phyloP scores from a whole-genome alignment of 2,888 invertebrate genomes.

The Acronicta alni region DNA sequence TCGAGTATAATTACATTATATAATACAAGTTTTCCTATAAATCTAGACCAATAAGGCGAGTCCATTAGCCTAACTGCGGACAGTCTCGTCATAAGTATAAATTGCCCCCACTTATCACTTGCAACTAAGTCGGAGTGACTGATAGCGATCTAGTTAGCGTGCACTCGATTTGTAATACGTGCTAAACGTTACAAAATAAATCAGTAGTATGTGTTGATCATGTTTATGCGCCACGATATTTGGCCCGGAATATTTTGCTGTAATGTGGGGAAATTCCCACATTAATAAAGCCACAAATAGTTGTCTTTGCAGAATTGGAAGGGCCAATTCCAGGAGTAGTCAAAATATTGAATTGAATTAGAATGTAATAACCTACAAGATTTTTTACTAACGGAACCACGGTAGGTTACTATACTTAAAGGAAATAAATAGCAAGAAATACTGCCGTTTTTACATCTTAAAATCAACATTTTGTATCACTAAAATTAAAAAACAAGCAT shows the following conservation, averaged over 20 bases:
- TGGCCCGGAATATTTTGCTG: too few species aligned
- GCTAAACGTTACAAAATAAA: conserved; percentile 55
- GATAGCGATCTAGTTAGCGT: conserved; percentile 70
- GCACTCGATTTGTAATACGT: conserved; percentile 72
- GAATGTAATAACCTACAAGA: too few species aligned
- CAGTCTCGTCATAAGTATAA: neutral
- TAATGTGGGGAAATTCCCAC: too few species aligned
- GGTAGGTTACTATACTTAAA: too few species aligned
- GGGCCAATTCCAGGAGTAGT: too few species aligned
- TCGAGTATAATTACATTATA: too few species aligned
- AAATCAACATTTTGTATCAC: neutral
- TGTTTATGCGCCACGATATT: neutral
- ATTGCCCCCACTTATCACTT: conserved; percentile 15
- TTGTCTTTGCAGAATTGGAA: too few species aligned
- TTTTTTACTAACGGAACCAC: too few species aligned
- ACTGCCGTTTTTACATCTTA: neutral
- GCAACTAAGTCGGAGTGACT: conserved; percentile 18
- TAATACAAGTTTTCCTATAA: neutral
- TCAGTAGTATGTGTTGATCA: conserved; percentile 4
- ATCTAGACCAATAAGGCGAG: neutral
- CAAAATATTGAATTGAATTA: too few species aligned
- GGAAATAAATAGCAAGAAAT: neutral
- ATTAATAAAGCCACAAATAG: too few species aligned
- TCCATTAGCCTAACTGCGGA: neutral
- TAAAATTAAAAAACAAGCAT: conserved; percentile 30